phyloP scores from a whole-genome alignment of 2,888 invertebrate genomes.

The Drosophila hamatofila region DNA sequence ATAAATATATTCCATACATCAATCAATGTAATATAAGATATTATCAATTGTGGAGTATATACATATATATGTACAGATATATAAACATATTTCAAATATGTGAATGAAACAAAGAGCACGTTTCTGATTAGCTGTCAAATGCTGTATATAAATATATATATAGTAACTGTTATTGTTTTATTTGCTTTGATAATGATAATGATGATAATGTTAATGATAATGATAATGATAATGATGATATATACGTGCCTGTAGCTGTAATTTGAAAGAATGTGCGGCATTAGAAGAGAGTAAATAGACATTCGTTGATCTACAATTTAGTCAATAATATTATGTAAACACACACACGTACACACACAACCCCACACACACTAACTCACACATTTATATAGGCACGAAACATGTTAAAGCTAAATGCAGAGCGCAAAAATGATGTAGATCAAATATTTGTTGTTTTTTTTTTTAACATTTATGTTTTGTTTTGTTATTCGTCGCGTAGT shows the following conservation, averaged over 20 bases:
- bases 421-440: conserved; percentile 33
- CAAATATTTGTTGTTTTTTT: conserved; percentile 43
- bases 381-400: conserved; percentile 18
- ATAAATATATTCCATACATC: conserved; percentile 1
- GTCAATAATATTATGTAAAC: conserved; percentile 68
- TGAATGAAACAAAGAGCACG: background rate
- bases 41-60: conserved; percentile 3
- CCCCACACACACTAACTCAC: too few relatives aligned
- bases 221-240: conserved; percentile 26
- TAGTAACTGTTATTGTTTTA: conserved; percentile 58
- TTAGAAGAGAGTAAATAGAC: conserved; percentile 62
- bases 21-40: conserved; percentile 19
- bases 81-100: conserved; percentile 8
- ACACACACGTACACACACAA: conserved; percentile 22
- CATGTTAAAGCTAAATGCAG: conserved; percentile 32
- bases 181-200: conserved; percentile 34
- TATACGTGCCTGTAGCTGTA: conserved; percentile 49
- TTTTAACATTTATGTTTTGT: conserved; percentile 23
- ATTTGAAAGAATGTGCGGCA: conserved; percentile 27
- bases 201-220: conserved; percentile 4
- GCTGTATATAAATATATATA: conserved; percentile 24
- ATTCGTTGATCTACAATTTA: conserved; percentile 78
- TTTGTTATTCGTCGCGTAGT: conserved; percentile 12
- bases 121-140: conserved; percentile 13
- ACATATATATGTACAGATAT: background rate